phyloP scores from a whole-genome alignment of 30 jellyfish, hydroid and myxozoan genomes.

The Morbakka virulenta region DNA sequence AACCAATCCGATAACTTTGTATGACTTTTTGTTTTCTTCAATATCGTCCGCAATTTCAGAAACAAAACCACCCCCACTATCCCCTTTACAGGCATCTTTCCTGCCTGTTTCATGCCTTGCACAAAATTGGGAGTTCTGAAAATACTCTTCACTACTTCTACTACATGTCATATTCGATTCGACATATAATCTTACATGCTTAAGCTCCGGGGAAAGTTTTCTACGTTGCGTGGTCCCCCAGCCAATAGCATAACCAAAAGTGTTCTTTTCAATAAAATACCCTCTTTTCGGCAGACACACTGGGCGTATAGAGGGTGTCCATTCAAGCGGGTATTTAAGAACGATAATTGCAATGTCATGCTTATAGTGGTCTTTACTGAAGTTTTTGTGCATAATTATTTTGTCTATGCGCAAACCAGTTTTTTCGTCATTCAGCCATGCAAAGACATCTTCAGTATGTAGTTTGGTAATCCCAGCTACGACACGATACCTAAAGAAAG shows the following conservation, averaged over 20 bases:
- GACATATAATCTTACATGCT: not conserved
- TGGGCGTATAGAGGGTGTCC: constrained; percentile 46
- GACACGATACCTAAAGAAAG: too few relatives aligned
- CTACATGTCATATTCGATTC: constrained; percentile 38
- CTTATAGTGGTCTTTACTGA: not conserved
- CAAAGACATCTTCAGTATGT: too few relatives aligned
- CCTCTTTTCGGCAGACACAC: constrained; percentile 40
- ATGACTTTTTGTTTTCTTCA: not conserved
- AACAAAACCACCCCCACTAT: constrained; percentile 74
- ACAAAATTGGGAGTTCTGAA: constrained; percentile 14
- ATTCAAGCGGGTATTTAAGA: constrained; percentile 32
- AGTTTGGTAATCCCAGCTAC: too few relatives aligned
- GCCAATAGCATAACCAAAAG: constrained; percentile 53
- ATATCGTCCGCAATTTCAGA: constrained; percentile 7
- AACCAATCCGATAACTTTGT: constrained; percentile 46
- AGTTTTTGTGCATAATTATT: constrained; percentile 11
- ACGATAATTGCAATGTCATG: constrained; percentile 49
- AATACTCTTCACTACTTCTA: not conserved
- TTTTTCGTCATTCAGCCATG: too few relatives aligned
- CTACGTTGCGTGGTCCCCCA: constrained; percentile 28
- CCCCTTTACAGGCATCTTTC: constrained; percentile 64
- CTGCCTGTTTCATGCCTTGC: constrained; percentile 21
- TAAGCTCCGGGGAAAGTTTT: not conserved
- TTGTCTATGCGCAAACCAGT: not conserved
- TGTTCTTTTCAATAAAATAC: not conserved